phyloP scores from a whole-genome alignment of 1,140 invertebrate genomes.

The Pinna nobilis region DNA sequence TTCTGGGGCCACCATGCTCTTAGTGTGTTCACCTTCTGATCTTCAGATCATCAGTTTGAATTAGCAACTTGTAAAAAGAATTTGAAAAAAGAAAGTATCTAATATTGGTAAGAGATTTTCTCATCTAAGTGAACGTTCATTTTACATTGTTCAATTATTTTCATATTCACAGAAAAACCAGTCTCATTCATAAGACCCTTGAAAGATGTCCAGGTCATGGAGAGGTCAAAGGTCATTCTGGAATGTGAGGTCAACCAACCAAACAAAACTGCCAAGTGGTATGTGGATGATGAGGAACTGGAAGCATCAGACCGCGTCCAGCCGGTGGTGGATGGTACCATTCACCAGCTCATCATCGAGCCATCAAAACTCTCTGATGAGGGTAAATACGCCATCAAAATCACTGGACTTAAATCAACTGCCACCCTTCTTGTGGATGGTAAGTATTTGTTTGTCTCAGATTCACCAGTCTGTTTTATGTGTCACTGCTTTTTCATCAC shows the following conservation, averaged over 20 bases:
- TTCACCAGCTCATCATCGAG: slow-evolving; percentile 55
- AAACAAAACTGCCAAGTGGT: slow-evolving; percentile 66
- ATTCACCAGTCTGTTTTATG: no score
- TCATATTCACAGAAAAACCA: slow-evolving; percentile 56
- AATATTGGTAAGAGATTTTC: not conserved
- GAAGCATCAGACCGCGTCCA: slow-evolving; percentile 45
- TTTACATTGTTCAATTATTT: not conserved
- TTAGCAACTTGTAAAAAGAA: no score
- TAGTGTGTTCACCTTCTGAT: no score
- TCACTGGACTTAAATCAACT: slow-evolving; percentile 61
- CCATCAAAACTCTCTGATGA: slow-evolving; percentile 60
- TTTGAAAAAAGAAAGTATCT: no score
- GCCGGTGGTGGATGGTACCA: slow-evolving; percentile 70
- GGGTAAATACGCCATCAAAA: slow-evolving; percentile 63
- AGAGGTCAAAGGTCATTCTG: slow-evolving; percentile 63
- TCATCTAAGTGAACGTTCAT: not conserved
- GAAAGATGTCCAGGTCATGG: slow-evolving; percentile 55
- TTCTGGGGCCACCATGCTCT: no score
- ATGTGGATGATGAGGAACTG: slow-evolving; percentile 73
- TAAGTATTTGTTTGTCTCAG: slow-evolving; percentile 25
- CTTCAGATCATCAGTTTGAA: no score
- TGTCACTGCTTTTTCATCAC: no score
- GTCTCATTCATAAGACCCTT: slow-evolving; percentile 63
- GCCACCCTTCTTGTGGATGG: slow-evolving; percentile 65
- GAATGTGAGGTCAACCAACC: slow-evolving; percentile 70